Evolutionary conservation across 2,888 invertebrate species (phyloP).

Genomic region (Nomada ruficornis): DNA sequence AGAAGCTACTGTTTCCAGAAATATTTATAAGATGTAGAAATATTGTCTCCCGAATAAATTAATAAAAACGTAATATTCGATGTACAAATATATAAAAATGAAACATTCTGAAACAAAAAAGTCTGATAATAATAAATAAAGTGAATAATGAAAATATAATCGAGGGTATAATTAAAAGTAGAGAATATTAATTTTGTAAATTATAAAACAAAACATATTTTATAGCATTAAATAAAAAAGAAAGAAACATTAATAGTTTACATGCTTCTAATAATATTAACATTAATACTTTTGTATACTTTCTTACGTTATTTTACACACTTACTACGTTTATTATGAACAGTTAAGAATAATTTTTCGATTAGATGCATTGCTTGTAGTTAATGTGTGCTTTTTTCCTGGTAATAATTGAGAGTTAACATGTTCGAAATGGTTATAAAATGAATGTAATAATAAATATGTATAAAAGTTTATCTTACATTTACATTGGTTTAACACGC

Average conservation of each 20-base stretch:
- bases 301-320: constrained; percentile 58
- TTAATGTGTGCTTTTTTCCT: constrained; percentile 42
- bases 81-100: constrained; percentile 69
- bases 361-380: constrained; percentile 61
- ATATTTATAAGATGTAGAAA: constrained; percentile 13
- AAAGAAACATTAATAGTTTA: constrained; percentile 48
- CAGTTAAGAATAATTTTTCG: constrained; percentile 64
- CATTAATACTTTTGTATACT: constrained; percentile 60
- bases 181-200: constrained; percentile 49
- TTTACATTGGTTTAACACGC: constrained; percentile 30
- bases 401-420: constrained; percentile 44
- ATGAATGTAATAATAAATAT: constrained; percentile 27
- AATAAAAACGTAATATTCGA: constrained; percentile 50
- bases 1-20: constrained; percentile 23
- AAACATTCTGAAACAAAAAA: constrained; percentile 40
- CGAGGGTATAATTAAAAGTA: constrained; percentile 43
- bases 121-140: constrained; percentile 33
- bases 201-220: constrained; percentile 44
- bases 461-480: constrained; percentile 21
- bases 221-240: constrained; percentile 42
- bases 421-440: constrained; percentile 18
- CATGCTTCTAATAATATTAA: constrained; percentile 49
- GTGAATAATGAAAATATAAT: constrained; percentile 27
- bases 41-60: constrained; percentile 24
- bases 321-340: constrained; percentile 59